These are phyloP conservation scores for Sebastes steindachneri DNA, from an alignment of 2,797 vertebrate genomes.

Conservation along the genomic window DNA sequence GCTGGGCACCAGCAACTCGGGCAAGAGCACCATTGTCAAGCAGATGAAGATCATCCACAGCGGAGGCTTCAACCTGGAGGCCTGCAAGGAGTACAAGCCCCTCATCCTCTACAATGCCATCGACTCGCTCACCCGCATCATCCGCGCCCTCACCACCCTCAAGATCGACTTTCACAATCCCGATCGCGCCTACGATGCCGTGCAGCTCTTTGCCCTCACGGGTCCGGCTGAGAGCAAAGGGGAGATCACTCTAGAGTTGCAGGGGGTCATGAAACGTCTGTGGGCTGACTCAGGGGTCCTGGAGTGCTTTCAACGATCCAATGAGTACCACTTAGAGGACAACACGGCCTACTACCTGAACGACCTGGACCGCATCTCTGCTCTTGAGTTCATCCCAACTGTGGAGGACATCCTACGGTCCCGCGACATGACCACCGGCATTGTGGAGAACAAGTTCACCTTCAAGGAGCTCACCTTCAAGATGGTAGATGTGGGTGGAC, in stretches of 20 bases:
- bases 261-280: slow-evolving; percentile 96
- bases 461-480: slow-evolving; percentile 99
- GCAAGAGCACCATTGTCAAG: slow-evolving; percentile 99
- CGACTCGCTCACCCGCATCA: slow-evolving; percentile 98
- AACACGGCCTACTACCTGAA: slow-evolving; percentile 99
- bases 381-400: slow-evolving; percentile 94
- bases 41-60: slow-evolving; percentile 99
- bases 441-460: slow-evolving; percentile 99
- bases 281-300: slow-evolving; percentile 97
- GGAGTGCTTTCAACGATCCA: slow-evolving; percentile 97
- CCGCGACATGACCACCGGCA: slow-evolving; percentile 99
- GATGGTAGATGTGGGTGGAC: slow-evolving; percentile 99
- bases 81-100: slow-evolving; percentile 98
- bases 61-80: slow-evolving; percentile 97
- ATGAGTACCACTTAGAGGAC: slow-evolving; percentile 98
- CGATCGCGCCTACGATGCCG: slow-evolving; percentile 95
- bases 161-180: slow-evolving; percentile 98
- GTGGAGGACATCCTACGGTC: slow-evolving; percentile 99
- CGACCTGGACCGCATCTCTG: slow-evolving; percentile 96
- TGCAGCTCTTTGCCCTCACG: slow-evolving; percentile 97
- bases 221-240: slow-evolving; percentile 99
- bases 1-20: slow-evolving; percentile 98
- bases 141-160: slow-evolving; percentile 94
- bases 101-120: slow-evolving; percentile 99
- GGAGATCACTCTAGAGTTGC: slow-evolving; percentile 95